Percentiles rank a stretch among this genome's conserved stretches.
These are phyloP conservation scores for Acyrthosiphon pisum DNA, from an alignment of 1,140 invertebrate genomes.

Conservation along the genomic window DNA sequence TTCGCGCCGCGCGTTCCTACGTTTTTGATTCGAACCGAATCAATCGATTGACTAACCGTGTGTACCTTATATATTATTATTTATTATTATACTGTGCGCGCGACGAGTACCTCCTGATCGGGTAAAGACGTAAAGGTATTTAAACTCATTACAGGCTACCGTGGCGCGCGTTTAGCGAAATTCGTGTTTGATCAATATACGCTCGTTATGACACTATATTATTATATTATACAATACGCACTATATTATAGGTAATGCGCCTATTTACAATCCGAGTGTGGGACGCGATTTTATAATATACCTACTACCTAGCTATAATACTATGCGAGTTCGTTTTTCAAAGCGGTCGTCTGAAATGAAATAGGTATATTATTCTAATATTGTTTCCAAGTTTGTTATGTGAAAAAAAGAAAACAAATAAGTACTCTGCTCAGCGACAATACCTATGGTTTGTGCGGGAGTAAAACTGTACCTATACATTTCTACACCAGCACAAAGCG, in stretches of 20 bases:
- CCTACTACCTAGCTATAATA: neutral
- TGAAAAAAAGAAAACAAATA: neutral
- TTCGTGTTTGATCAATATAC: conserved; percentile 25
- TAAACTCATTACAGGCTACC: neutral
- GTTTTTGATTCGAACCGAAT: conserved; percentile 9
- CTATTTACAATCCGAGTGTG: no score
- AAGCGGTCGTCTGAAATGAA: neutral
- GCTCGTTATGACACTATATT: neutral
- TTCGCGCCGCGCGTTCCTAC: neutral
- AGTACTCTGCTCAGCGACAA: neutral
- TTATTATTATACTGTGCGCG: neutral
- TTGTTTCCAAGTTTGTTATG: neutral
- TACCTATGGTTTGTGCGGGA: no score
- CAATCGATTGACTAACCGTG: neutral
- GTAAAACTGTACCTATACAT: neutral
- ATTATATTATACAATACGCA: no score
- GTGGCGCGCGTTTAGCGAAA: neutral
- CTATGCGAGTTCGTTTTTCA: neutral
- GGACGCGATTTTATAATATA: neutral
- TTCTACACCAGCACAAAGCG: neutral
- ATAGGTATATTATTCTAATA: neutral
- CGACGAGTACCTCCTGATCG: neutral
- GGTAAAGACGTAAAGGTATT: neutral
- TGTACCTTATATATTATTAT: neutral
- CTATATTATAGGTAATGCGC: no score